Base-by-base conservation (phyloP, 2,888 invertebrate genomes). In the Epinotia brunnichana region DNA sequence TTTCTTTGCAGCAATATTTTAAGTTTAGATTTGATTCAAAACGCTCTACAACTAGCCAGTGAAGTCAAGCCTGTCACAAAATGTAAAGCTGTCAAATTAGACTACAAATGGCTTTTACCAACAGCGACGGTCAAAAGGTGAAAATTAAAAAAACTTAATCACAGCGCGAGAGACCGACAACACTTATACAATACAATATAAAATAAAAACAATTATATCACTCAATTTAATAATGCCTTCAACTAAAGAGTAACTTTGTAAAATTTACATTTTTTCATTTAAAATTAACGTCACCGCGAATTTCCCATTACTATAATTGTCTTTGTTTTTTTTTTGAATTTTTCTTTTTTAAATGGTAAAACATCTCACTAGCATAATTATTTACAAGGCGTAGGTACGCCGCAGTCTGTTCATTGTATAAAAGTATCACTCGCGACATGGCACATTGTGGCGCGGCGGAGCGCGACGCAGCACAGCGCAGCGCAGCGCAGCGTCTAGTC, bases 401-500 rank as follows among this genome's bases (percentile, higher is more conserved):
- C 86, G 83, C 87, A 90, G 91, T 92, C 90, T 85, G 86, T 90
- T 86, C 89, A 87, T 84, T 84, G 88, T 90, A 90, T 87, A 90
- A 89, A 89, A 89, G 77, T 89, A 90, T 91, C 90, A 91, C 90
- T 89, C 86, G 88, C 87, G 86, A 84, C 85, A 85, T 87, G 87
- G 88, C 88, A 86, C 88, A 79, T 77, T 79, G 79, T 17, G 63
- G 59, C 59, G 66, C 68, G 69, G 73, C 74, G 63, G 74, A 29
- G 61, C 73, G 76, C 64, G 53, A 24, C 21, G 21, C 21, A 24
- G 29, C 29, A 7, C 5, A 7, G 29, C 69, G 72, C 53, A 61
- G 75, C 76, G 64, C 76, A 74, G 66, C 75, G 75, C 76, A 76
- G 75, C 82, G 88, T 93, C 95, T 95, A 98, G 94, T 99, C 99